Conservation (phyloP, 1,140 invertebrate genomes). For the Formica selysi region DNA sequence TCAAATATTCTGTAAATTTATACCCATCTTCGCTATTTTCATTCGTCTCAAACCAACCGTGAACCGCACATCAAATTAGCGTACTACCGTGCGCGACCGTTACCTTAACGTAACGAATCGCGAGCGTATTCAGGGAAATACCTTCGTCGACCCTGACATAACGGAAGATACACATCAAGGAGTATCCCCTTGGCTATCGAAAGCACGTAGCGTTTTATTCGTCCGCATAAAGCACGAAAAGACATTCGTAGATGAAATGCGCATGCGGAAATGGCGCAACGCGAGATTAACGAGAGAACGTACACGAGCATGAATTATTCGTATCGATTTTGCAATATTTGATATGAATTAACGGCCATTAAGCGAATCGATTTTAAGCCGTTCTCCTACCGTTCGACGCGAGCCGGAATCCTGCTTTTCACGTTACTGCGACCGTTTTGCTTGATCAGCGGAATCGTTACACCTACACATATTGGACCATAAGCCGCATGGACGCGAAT, state of each 20-base stretch:
- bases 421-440: background rate
- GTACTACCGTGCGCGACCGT: conserved; percentile 17
- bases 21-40: conserved; percentile 45
- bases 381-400: background rate
- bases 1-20: conserved; percentile 50
- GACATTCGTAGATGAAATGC: background rate
- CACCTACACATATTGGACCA: background rate
- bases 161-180: conserved; percentile 34
- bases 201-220: conserved; percentile 29
- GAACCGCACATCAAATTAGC: conserved; percentile 46
- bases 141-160: conserved; percentile 51
- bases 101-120: conserved; percentile 55
- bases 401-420: background rate
- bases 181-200: conserved; percentile 28
- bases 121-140: conserved; percentile 56
- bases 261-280: background rate
- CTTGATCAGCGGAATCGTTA: background rate
- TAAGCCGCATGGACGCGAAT: background rate
- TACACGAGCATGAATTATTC: conserved; percentile 27
- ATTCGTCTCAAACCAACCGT: conserved; percentile 47
- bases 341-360: conserved; percentile 52
- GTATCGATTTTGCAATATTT: conserved; percentile 27
- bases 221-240: conserved; percentile 32
- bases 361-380: background rate
- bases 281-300: background rate